phyloP scores from a whole-genome alignment of 2,888 invertebrate genomes.

The Mechanitis messenoides region DNA sequence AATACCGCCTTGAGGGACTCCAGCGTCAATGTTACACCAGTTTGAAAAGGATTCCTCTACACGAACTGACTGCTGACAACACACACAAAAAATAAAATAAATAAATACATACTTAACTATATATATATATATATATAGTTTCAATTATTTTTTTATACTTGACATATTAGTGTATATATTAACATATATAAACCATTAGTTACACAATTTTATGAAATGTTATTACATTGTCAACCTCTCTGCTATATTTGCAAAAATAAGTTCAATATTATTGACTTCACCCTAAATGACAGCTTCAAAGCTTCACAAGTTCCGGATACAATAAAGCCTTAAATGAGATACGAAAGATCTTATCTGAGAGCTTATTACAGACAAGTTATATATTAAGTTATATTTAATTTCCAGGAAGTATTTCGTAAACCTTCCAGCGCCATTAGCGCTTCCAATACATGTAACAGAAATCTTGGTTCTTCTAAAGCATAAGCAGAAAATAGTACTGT shows the following conservation, averaged over 20 bases:
- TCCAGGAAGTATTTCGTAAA: slow-evolving; percentile 17
- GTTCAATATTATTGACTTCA: neutral
- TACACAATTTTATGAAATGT: neutral
- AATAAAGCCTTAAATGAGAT: neutral
- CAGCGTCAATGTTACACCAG: too few species aligned
- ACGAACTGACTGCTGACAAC: too few species aligned
- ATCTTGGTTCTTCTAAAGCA: neutral
- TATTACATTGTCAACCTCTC: too few species aligned
- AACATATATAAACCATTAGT: neutral
- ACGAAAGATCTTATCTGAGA: slow-evolving; percentile 13
- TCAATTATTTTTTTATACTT: neutral
- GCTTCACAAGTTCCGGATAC: slow-evolving; percentile 1
- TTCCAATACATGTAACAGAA: slow-evolving; percentile 18
- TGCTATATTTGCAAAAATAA: too few species aligned
- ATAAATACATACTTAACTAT: too few species aligned
- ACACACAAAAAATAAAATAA: too few species aligned
- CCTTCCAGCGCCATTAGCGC: slow-evolving; percentile 21
- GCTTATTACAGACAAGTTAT: slow-evolving; percentile 5
- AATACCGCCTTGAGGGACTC: too few species aligned
- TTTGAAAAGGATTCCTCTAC: too few species aligned
- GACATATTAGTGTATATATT: neutral
- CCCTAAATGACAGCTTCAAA: neutral
- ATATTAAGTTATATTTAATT: slow-evolving; percentile 16
- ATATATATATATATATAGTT: too few species aligned
- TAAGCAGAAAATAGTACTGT: neutral